Evolutionary conservation across 1,140 invertebrate genomes (phyloP), one percentile per base, ranked within the genome.

Genomic region (Notospermus geniculatus): DNA sequence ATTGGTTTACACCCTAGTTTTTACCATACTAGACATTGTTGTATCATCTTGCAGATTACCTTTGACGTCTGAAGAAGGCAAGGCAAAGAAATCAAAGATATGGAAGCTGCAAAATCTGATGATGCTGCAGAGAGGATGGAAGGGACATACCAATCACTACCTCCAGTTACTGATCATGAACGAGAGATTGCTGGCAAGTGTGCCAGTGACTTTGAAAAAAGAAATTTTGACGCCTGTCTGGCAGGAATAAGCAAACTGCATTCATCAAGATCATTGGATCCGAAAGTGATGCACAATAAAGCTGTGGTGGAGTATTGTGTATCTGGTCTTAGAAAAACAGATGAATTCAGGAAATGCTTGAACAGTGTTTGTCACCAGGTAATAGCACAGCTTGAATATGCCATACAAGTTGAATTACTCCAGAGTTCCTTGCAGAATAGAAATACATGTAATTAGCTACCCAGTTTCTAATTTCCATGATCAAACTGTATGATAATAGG

Each of bases 251-350:
- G 82, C 30, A 85, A 87, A 71, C 72, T 91, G 22, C 84, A 86
- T 57, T 68, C 75, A 2, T 75, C 84, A 22, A 82, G 85, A 28
- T 83, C 85, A 1, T 84, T 83, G 39, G 88, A 91, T 74, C 77
- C 85, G 0, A 91, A 91, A 75, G 85, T 91, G 17, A 76, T 85
- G 0, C 88, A 90, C 66, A 92, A 92, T 72, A 87, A 87, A 74
- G 84, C 86, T 5, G 85, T 92, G 0, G 86, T 85, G 0, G 88
- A 90, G 62, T 91, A 87, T 77, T 89, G 87, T 71, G 85, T 86
- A 66, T 86, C 83, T 67, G 86, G 89, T 32, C 83, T 88, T 60
- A 89, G 86, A 57, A 89, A 90, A 65, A 86, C 88, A 13, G 87
- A 89, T 30, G 80, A 86, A 39, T 88, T 92, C 67, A 86, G 86